These are phyloP conservation scores for Penaeus vannamei DNA, from an alignment of 1,140 invertebrate genomes.

Conservation along the genomic window DNA sequence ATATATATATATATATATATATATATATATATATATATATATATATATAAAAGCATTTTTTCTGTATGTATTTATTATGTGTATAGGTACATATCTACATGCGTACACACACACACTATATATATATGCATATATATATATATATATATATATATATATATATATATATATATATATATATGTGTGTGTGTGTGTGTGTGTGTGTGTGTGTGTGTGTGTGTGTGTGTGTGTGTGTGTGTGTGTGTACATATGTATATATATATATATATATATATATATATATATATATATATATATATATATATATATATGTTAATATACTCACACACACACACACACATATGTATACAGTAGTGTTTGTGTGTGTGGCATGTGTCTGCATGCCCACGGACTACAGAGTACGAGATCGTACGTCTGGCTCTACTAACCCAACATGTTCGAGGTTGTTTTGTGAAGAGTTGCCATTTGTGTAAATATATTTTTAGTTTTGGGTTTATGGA, in stretches of 20 bases:
- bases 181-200: background rate
- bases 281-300: background rate
- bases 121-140: constrained; percentile 12
- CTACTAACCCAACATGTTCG: no score
- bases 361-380: no score
- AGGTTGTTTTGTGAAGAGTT: no score
- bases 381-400: no score
- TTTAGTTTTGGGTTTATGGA: no score
- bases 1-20: no score
- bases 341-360: no score
- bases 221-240: background rate
- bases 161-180: background rate
- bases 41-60: background rate
- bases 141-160: constrained; percentile 18
- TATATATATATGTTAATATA: no score
- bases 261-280: background rate
- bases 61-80: background rate
- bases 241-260: background rate
- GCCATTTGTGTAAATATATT: no score
- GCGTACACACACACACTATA: background rate
- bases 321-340: no score
- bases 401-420: no score
- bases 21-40: no score
- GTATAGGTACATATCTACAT: background rate
- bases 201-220: background rate